Evolutionary conservation across 1,140 invertebrate species (phyloP).

Genomic region (Camponotus floridanus): DNA sequence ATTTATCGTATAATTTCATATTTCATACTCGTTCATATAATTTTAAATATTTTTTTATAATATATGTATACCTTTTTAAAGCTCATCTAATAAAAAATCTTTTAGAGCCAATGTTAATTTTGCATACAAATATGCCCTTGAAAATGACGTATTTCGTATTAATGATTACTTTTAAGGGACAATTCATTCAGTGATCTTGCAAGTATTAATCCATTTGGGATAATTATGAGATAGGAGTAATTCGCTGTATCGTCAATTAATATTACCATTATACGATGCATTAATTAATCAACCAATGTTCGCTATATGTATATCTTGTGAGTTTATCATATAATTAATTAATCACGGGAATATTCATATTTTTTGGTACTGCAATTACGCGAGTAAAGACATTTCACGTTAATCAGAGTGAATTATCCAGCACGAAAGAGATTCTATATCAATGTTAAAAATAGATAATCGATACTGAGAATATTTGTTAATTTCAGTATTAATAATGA

Average conservation of each 20-base stretch:
- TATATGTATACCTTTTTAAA: not conserved
- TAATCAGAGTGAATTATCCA: slow-evolving; percentile 49
- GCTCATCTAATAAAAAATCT: not conserved
- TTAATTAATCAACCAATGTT: not conserved
- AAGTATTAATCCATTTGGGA: not conserved
- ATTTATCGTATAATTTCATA: too few species aligned
- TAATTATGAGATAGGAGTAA: slow-evolving; percentile 2
- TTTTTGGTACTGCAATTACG: not conserved
- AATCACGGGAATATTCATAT: slow-evolving; percentile 15
- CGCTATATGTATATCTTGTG: not conserved
- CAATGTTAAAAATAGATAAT: slow-evolving; percentile 39
- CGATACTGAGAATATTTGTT: slow-evolving; percentile 13
- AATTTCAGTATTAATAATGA: slow-evolving; percentile 50
- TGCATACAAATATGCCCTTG: not conserved
- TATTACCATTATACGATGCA: not conserved
- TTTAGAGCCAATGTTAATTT: not conserved
- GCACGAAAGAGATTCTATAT: slow-evolving; percentile 1
- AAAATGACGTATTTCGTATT: not conserved
- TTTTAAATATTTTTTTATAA: too few species aligned
- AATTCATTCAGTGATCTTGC: slow-evolving; percentile 6
- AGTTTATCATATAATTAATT: slow-evolving; percentile 43
- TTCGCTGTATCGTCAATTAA: not conserved
- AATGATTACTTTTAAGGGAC: not conserved
- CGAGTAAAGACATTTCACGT: slow-evolving; percentile 1
- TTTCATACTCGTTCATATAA: too few species aligned